phyloP scores from a whole-genome alignment of 1,140 invertebrate genomes.

The Batillaria attramentaria region DNA sequence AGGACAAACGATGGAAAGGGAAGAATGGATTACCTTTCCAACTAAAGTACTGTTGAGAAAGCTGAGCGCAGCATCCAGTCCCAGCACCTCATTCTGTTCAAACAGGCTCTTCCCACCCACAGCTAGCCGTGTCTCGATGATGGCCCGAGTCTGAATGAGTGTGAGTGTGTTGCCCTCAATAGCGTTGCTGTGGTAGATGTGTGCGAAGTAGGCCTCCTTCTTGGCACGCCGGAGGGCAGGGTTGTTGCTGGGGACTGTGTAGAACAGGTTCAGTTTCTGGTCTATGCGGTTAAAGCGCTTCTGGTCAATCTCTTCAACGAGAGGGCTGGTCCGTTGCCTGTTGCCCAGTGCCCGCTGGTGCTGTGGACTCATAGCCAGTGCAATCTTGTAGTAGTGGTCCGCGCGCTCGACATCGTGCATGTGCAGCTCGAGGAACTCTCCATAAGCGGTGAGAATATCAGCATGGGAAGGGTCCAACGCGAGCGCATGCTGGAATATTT shows the following conservation, averaged over 20 bases:
- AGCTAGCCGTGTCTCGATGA: slow-evolving; percentile 93
- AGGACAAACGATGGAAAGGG: no score
- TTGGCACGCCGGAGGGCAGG: slow-evolving; percentile 88
- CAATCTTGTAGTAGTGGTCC: slow-evolving; percentile 89
- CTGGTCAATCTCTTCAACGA: slow-evolving; percentile 93
- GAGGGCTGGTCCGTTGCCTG: slow-evolving; percentile 83
- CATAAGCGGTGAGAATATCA: slow-evolving; percentile 92
- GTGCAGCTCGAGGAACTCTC: slow-evolving; percentile 92
- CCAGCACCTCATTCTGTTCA: slow-evolving; percentile 91
- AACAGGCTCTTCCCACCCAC: slow-evolving; percentile 94
- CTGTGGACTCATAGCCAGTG: slow-evolving; percentile 86
- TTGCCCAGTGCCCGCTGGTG: slow-evolving; percentile 82
- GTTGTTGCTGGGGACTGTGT: slow-evolving; percentile 85
- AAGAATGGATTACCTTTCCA: background rate
- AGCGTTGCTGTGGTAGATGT: slow-evolving; percentile 97
- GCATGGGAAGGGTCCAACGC: slow-evolving; percentile 92
- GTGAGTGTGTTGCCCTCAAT: slow-evolving; percentile 99
- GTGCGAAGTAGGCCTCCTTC: slow-evolving; percentile 94
- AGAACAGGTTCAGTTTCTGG: slow-evolving; percentile 85
- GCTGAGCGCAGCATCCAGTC: slow-evolving; percentile 92
- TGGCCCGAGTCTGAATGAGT: slow-evolving; percentile 90
- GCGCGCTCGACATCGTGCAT: slow-evolving; percentile 90
- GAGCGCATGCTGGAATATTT: slow-evolving; percentile 90
- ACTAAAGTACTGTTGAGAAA: slow-evolving; percentile 85
- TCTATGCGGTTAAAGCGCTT: slow-evolving; percentile 84